Evolutionary conservation across 2,888 invertebrate genomes (phyloP).

Genomic region (Nematopogon swammerdamellus): DNA sequence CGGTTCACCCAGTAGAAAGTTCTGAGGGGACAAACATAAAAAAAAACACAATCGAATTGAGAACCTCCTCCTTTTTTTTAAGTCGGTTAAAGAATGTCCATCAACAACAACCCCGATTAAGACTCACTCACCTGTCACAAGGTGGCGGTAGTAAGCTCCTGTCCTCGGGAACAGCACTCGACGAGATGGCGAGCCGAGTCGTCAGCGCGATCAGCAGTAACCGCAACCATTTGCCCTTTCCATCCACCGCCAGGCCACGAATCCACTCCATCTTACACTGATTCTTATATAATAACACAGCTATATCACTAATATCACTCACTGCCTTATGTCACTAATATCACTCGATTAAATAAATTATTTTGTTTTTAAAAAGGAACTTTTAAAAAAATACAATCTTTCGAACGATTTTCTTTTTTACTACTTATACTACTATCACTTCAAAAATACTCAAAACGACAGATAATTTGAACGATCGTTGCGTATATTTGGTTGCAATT

Average conservation of each 20-base stretch:
- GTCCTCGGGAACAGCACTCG: slow-evolving; percentile 33
- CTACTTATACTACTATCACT: too few relatives aligned
- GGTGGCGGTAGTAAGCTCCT: slow-evolving; percentile 45
- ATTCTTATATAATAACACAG: slow-evolving; percentile 9
- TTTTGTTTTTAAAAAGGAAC: slow-evolving; percentile 7
- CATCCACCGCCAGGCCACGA: not conserved
- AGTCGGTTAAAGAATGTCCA: too few relatives aligned
- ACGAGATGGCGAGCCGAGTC: slow-evolving; percentile 24
- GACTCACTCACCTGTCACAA: slow-evolving; percentile 56
- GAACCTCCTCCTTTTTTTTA: too few relatives aligned
- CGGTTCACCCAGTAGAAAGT: too few relatives aligned
- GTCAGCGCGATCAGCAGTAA: not conserved
- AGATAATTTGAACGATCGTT: too few relatives aligned
- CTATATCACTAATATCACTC: slow-evolving; percentile 14
- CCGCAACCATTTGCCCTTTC: not conserved
- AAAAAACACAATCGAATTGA: too few relatives aligned
- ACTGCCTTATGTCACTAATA: slow-evolving; percentile 30
- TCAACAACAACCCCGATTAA: too few relatives aligned
- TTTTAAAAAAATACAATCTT: not conserved
- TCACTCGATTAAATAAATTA: slow-evolving; percentile 21
- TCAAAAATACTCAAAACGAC: too few relatives aligned
- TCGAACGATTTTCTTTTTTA: too few relatives aligned
- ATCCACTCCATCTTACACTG: too few relatives aligned
- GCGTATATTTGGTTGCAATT: too few relatives aligned
- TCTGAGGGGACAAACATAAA: too few relatives aligned